phyloP scores from a whole-genome alignment of 30 jellyfish, hydroid and myxozoan genomes.

The Clytia hemisphaerica region DNA sequence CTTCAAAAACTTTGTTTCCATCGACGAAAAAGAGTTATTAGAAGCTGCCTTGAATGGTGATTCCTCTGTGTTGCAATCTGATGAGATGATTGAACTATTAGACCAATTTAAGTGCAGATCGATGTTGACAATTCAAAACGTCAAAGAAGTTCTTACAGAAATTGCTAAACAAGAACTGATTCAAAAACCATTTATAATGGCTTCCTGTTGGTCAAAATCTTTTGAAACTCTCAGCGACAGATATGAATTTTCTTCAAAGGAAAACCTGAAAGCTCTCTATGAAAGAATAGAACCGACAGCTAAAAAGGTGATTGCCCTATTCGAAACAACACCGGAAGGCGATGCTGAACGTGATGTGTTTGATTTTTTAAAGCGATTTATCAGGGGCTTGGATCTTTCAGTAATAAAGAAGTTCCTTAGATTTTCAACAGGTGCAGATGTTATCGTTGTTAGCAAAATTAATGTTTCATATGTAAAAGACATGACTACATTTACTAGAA shows the following conservation, averaged over 20 bases:
- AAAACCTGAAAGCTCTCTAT: constrained; percentile 18
- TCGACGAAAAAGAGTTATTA: background rate
- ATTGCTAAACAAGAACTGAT: background rate
- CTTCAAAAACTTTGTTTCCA: background rate
- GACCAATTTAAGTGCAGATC: background rate
- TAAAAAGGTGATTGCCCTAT: constrained; percentile 13
- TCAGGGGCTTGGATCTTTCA: constrained; percentile 27
- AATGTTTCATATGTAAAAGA: too few species aligned
- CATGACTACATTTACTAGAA: too few species aligned
- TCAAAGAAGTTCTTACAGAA: background rate
- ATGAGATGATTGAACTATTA: background rate
- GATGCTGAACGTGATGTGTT: constrained; percentile 41
- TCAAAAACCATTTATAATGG: background rate
- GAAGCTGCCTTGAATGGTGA: background rate
- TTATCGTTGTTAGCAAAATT: constrained; percentile 30
- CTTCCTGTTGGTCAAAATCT: background rate
- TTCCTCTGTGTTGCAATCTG: background rate
- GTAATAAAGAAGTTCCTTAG: constrained; percentile 21
- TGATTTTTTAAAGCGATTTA: constrained; percentile 27
- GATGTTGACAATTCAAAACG: background rate
- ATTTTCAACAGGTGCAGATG: constrained; percentile 46
- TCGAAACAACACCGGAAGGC: constrained; percentile 25
- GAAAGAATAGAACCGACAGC: constrained; percentile 22
- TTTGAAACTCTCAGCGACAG: background rate
- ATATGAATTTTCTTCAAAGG: background rate